Percentiles rank a stretch among this genome's conserved stretches.
These are phyloP conservation scores for Falcaria lacertinaria DNA, from an alignment of 2,888 invertebrate species.

Conservation along the genomic window DNA sequence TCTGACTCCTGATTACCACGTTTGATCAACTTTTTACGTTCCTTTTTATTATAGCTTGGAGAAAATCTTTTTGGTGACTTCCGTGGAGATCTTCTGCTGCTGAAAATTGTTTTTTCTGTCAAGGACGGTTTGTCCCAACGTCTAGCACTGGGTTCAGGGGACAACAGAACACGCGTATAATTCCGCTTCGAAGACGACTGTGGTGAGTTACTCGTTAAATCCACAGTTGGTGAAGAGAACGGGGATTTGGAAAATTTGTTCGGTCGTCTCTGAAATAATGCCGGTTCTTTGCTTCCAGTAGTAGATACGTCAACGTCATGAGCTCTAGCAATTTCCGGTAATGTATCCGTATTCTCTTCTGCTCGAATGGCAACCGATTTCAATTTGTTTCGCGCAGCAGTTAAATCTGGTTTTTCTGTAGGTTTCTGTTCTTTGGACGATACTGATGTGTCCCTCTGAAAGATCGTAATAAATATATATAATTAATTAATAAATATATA, in stretches of 20 bases:
- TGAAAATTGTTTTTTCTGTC: slow-evolving; percentile 45
- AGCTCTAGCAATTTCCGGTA: slow-evolving; percentile 61
- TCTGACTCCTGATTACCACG: slow-evolving; percentile 20
- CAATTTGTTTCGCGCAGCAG: slow-evolving; percentile 53
- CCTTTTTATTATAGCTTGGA: slow-evolving; percentile 50
- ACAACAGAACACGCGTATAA: slow-evolving; percentile 63
- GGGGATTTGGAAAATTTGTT: slow-evolving; percentile 37
- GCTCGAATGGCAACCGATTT: slow-evolving; percentile 42
- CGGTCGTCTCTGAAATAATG: slow-evolving; percentile 65
- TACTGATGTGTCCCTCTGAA: slow-evolving; percentile 48
- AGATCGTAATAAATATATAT: too few species aligned
- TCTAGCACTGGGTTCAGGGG: slow-evolving; percentile 45
- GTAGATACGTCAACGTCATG: slow-evolving; percentile 49
- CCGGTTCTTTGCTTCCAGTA: slow-evolving; percentile 63
- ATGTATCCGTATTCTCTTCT: slow-evolving; percentile 39
- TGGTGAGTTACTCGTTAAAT: slow-evolving; percentile 16
- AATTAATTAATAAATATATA: too few species aligned
- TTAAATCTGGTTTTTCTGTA: slow-evolving; percentile 40
- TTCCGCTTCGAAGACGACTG: slow-evolving; percentile 32
- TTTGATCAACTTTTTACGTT: slow-evolving; percentile 39
- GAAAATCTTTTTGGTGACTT: slow-evolving; percentile 42
- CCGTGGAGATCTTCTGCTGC: slow-evolving; percentile 46
- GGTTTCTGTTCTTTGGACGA: slow-evolving; percentile 17
- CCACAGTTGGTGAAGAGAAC: slow-evolving; percentile 7
- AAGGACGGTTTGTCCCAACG: slow-evolving; percentile 27